These are phyloP conservation scores for Himantopus leucocephalus DNA, from an alignment of 2,113 vertebrate genomes.

Conservation along the genomic window DNA sequence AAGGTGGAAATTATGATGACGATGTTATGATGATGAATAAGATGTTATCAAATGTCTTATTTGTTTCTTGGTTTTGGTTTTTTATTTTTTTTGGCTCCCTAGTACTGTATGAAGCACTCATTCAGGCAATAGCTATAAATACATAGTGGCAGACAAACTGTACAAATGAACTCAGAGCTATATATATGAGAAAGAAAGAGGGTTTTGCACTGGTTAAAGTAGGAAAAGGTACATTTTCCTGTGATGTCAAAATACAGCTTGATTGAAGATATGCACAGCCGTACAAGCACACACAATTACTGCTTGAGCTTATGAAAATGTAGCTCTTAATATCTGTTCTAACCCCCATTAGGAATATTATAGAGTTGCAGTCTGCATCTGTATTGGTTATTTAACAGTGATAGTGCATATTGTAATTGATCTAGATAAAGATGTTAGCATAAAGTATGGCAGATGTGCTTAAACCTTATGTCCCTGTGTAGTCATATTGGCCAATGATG, in stretches of 20 bases:
- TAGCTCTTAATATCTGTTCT: slow-evolving; percentile 47
- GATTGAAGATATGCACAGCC: slow-evolving; percentile 25
- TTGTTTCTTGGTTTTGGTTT: background rate
- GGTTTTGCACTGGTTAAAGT: slow-evolving; percentile 38
- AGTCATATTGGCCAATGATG: slow-evolving; percentile 7
- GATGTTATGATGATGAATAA: too few relatives aligned
- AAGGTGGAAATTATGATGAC: background rate
- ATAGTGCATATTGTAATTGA: slow-evolving; percentile 48
- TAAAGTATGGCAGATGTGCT: slow-evolving; percentile 17
- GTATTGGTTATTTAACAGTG: slow-evolving; percentile 59
- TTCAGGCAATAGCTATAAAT: slow-evolving; percentile 55
- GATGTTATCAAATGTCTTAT: background rate
- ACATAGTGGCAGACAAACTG: slow-evolving; percentile 18
- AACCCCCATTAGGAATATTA: slow-evolving; percentile 50
- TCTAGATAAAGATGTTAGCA: slow-evolving; percentile 27
- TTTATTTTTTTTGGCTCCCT: background rate
- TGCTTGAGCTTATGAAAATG: slow-evolving; percentile 41
- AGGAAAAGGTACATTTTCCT: background rate
- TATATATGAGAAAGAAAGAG: background rate
- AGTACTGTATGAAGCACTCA: background rate
- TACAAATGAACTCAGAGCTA: background rate
- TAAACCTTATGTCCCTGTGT: slow-evolving; percentile 17
- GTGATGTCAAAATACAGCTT: slow-evolving; percentile 10
- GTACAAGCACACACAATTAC: background rate
- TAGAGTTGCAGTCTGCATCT: slow-evolving; percentile 48